phyloP scores from a whole-genome alignment of 1,140 invertebrate species.

The Sitophilus oryzae region DNA sequence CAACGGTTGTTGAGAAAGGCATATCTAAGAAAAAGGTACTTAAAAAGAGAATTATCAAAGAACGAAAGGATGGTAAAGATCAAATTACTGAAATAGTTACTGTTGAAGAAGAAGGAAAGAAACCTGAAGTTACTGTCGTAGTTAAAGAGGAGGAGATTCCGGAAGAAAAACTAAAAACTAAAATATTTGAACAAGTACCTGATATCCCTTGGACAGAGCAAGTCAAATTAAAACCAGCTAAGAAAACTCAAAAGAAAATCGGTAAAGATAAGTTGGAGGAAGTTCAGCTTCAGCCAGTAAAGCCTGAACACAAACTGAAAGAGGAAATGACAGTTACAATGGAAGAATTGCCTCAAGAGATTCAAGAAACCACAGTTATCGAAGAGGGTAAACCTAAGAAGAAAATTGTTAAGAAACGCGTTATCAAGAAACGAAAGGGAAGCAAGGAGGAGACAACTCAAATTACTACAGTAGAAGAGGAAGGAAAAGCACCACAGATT shows the following conservation, averaged over 20 bases:
- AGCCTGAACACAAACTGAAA: slow-evolving; percentile 15
- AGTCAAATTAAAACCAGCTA: slow-evolving; percentile 44
- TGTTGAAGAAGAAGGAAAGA: slow-evolving; percentile 44
- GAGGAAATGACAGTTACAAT: slow-evolving; percentile 18
- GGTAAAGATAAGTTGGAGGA: no score
- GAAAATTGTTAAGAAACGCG: slow-evolving; percentile 36
- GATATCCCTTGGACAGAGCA: slow-evolving; percentile 47
- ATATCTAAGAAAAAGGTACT: slow-evolving; percentile 30
- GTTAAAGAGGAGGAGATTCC: slow-evolving; percentile 1
- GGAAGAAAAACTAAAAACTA: slow-evolving; percentile 39
- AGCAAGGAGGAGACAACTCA: slow-evolving; percentile 44
- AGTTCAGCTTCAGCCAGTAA: no score
- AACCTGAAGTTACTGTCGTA: slow-evolving; percentile 36
- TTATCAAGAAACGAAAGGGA: slow-evolving; percentile 45
- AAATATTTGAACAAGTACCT: no score
- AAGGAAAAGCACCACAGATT: slow-evolving; percentile 37
- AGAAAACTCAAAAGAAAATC: slow-evolving; percentile 39
- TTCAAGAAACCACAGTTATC: slow-evolving; percentile 36
- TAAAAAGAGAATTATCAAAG: slow-evolving; percentile 42
- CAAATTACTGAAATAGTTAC: slow-evolving; percentile 46
- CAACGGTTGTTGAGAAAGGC: slow-evolving; percentile 20
- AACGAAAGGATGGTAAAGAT: slow-evolving; percentile 43
- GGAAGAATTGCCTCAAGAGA: slow-evolving; percentile 39
- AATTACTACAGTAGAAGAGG: slow-evolving; percentile 46
- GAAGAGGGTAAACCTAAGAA: slow-evolving; percentile 33